Percentiles rank a stretch among this genome's conserved stretches.
phyloP scores from a whole-genome alignment of 2,888 invertebrate genomes.

The Coelinius sp. region DNA sequence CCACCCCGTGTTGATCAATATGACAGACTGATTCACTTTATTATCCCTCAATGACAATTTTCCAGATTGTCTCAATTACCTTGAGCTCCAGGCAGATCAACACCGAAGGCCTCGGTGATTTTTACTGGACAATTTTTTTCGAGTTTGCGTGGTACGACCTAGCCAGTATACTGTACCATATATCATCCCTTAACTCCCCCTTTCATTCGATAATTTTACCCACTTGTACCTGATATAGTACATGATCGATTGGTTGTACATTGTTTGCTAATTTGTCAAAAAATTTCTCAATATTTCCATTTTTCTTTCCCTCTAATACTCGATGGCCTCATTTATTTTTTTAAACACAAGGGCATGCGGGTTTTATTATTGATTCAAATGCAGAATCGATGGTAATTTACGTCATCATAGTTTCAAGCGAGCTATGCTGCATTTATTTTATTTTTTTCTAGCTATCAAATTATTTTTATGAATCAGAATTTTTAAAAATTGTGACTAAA shows the following conservation, averaged over 20 bases:
- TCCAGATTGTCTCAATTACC: neutral
- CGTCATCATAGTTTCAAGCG: neutral
- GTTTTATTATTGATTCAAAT: neutral
- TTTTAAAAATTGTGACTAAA: no score
- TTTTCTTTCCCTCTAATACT: neutral
- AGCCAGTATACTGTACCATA: no score
- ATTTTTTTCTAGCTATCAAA: no score
- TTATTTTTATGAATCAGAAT: no score
- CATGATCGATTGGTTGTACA: neutral
- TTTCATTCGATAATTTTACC: slow-evolving; percentile 1
- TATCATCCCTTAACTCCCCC: neutral
- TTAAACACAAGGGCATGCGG: neutral
- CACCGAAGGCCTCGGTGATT: neutral
- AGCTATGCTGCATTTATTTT: no score
- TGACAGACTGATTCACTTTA: no score
- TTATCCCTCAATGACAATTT: neutral
- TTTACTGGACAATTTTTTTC: neutral
- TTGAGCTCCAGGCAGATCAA: neutral
- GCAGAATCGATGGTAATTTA: neutral
- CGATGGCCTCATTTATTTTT: neutral
- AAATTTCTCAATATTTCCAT: neutral
- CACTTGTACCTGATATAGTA: neutral
- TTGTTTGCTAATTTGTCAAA: neutral
- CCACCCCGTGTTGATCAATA: no score
- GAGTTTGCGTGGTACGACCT: neutral